Evolutionary conservation across 2,113 vertebrate species (phyloP), one percentile per base, ranked within the genome.

Genomic region (Leptodactylus fuscus): DNA sequence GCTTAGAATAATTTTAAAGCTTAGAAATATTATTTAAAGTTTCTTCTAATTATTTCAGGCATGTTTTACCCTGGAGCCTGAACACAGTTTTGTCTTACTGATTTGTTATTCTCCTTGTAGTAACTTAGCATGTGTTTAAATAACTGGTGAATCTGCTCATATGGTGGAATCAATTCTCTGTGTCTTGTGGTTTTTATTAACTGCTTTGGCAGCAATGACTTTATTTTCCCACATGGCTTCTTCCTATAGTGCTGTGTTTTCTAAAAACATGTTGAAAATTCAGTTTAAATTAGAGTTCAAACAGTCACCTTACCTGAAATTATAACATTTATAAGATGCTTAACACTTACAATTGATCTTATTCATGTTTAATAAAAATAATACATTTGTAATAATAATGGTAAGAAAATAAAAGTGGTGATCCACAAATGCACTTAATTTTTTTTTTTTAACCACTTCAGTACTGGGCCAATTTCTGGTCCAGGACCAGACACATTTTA

Each of bases 151-250:
- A 87, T 87, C 73, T 49, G 65, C 46, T 88, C 73, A 78, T 58
- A 87, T 89, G 83, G 55, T 60, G 87, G 83, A 90, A 87, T 88
- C 1, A 10, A 41, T 65, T 88, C 74, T 85, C 53, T 65, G 34
- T 86, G 88, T 51, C 86, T 89, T 88, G 87, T 76, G 60, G 87
- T 76, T 88, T 90, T 90, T 89, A 90, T 87, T 90, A 91, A 89
- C 87, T 87, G 88, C 89, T 87, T 88, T 71, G 88, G 29, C 80
- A 87, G 87, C 0, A 0, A 80, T 88, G 75, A 9, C 65, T 90
- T 89, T 90, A 88, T 89, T 88, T 90, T 87, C 76, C 85, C 87
- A 51, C 73, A 88, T 88, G 87, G 83, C 49, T 6, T 80, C 80
- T 90, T 86, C 49, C 87, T 18, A 55, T 78, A 82, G 73, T 85